Base-by-base conservation (phyloP, 1,140 invertebrate species). In the Megathymus violae region DNA sequence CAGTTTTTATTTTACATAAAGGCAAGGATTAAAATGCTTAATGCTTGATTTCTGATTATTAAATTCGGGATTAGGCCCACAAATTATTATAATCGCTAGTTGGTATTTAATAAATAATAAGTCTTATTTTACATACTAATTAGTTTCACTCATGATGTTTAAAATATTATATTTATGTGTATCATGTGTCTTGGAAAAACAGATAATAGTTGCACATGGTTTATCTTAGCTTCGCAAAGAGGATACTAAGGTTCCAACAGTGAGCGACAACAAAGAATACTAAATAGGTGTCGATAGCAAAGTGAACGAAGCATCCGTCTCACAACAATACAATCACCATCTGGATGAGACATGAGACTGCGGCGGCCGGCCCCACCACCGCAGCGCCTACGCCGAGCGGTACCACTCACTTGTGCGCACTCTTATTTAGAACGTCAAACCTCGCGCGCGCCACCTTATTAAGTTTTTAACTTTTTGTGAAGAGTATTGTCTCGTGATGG, bases 401-500 rank as follows among this genome's bases (percentile, higher is more conserved):
- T 66, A 67, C 80, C 85, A 69, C 70, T 88, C 85, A 88, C 88
- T 80, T 67, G 69, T 67, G 66, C 78, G 74, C 88, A 90, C 80
- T 89, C 76, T 77, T 81, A 76, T 78, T 77, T 81, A 69, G 80
- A 83, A 73, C 86, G 85, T 84, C 78, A 75, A 66, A 82, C 72
- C 74, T 67, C 61, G 74, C 83, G 81, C 88, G 85, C 86, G 88
- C 72, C 71, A 67, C 71, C 43, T 22, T 72, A 48, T 60, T 50
- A 61, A 64, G 22, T 27, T 62, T 38, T 71, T 31, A 71, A 64
- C 65, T 71, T 72, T 69, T 71, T 76, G 70, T 81, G 67, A 82
- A 76, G 47, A 82, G 9, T 73, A 70, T 63, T 70, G 64, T 67
- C 44, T 69, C 77, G 90, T 76, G 67, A 95, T 95, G 94, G 95